Conservation (phyloP, 1,140 invertebrate species). For the Formica selysi region DNA sequence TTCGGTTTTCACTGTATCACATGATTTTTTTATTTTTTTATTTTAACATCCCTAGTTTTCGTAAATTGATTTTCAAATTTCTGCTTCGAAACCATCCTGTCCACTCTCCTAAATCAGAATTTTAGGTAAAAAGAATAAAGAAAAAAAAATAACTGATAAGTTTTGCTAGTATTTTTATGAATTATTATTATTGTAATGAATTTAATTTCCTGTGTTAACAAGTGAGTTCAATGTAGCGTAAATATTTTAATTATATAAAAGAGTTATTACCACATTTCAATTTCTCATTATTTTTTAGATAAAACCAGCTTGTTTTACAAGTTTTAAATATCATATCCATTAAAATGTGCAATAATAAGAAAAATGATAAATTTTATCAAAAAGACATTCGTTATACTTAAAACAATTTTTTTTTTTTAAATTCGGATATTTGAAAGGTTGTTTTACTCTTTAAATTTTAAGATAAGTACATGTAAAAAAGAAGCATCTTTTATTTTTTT, state of each 20-base stretch:
- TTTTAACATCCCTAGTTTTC: background rate
- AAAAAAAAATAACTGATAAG: background rate
- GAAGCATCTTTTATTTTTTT: background rate
- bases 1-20: background rate
- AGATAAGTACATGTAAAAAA: background rate
- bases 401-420: background rate
- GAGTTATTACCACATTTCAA: background rate
- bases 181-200: background rate
- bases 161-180: background rate
- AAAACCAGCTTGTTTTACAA: background rate
- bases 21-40: background rate
- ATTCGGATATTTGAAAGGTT: background rate
- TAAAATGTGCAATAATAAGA: background rate
- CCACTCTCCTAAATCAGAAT: background rate
- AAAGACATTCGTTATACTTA: background rate
- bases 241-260: conserved; percentile 5
- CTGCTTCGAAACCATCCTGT: background rate
- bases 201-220: background rate
- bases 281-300: background rate
- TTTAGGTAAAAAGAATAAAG: background rate
- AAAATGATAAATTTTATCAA: background rate
- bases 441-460: background rate
- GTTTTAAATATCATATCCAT: background rate
- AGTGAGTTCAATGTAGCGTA: background rate
- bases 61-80: background rate